A percentile compares a stretch with the other conserved stretches of the same genome.
Evolutionary conservation across 1,140 invertebrate species (phyloP).

Genomic region (Drosophila neocordata): DNA sequence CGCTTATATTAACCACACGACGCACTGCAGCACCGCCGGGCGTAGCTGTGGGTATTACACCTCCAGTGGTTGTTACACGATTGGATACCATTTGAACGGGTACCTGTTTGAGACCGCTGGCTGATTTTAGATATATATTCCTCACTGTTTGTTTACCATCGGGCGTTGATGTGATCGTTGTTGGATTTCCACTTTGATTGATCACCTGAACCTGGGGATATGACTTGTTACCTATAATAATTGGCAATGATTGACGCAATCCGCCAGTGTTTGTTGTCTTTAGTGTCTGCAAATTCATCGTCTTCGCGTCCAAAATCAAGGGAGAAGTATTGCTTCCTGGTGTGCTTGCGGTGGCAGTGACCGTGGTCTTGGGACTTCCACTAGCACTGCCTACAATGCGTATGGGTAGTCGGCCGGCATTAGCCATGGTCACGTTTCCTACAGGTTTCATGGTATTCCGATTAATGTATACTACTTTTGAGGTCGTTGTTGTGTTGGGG

Average conservation of each 20-base stretch:
- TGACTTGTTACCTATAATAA: conserved; percentile 42
- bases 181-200: conserved; percentile 25
- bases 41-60: conserved; percentile 22
- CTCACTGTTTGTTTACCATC: conserved; percentile 49
- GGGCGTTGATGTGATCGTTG: conserved; percentile 3
- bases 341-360: conserved; percentile 6
- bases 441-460: conserved; percentile 71
- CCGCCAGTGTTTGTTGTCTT: conserved; percentile 34
- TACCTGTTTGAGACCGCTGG: conserved; percentile 49
- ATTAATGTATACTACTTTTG: conserved; percentile 77
- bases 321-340: conserved; percentile 22
- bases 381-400: conserved; percentile 60
- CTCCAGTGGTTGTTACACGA: conserved; percentile 16
- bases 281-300: conserved; percentile 54
- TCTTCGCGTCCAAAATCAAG: conserved; percentile 47
- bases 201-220: conserved; percentile 63
- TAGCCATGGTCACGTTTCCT: conserved; percentile 5
- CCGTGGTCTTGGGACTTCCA: conserved; percentile 41
- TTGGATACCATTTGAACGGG: conserved; percentile 63
- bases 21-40: conserved; percentile 51
- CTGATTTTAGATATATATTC: conserved; percentile 57
- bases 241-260: conserved; percentile 35
- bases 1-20: conserved; percentile 53
- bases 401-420: conserved; percentile 47
- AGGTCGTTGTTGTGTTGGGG: conserved; percentile 28